Base-by-base conservation (phyloP, 2,888 invertebrate genomes). In the Macaria notata region DNA sequence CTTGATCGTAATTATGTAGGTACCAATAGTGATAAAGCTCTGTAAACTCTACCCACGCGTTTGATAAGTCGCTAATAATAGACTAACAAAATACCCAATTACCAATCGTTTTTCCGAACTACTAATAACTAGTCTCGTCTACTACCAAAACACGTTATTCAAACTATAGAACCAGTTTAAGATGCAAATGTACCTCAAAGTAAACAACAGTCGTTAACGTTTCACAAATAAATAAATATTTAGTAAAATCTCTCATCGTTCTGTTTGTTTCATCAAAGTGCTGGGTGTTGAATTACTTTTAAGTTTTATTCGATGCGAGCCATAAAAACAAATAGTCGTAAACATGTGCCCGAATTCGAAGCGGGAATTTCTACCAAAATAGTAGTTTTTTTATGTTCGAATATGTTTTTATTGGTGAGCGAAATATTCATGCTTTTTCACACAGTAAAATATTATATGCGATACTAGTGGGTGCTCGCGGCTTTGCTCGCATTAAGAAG, bases 111-210 rank as follows among this genome's bases (percentile, higher is more conserved):
- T 36, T 36, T 36, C 33, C 33, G 7, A 36, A 36, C 33, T 36
- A 36, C 5, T 7, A 36, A 36, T 36, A 36, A 36, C 33, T 36
- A 4, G 33, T 36, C 7, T 36, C 7, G 5, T 7, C 5, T 3
- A 36, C 33, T 43, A 36, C 47, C 31, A 44, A 51, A 54, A 45
- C 47, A 46, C 39, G 48, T 54, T 54, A 30, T 42, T 3, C 31
- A 46, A 31, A 46, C 31, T 33, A 46, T 55, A 36, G 52, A 55
- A 55, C 59, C 55, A 52, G 59, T 59, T 45, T 39, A 6, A 46
- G 7, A 55, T 55, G 51, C 55, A 55, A 59, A 59, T 55, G 42
- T 43, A 49, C 39, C 47, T 7, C 42, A 58, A 58, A 54, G 33
- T 54, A 59, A 59, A 50, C 54, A 54, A 49, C 49, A 1, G 44